A percentile compares a stretch with the other conserved stretches of the same genome.
phyloP scores from a whole-genome alignment of 1,140 invertebrate species.

The Cryptotermes secundus region DNA sequence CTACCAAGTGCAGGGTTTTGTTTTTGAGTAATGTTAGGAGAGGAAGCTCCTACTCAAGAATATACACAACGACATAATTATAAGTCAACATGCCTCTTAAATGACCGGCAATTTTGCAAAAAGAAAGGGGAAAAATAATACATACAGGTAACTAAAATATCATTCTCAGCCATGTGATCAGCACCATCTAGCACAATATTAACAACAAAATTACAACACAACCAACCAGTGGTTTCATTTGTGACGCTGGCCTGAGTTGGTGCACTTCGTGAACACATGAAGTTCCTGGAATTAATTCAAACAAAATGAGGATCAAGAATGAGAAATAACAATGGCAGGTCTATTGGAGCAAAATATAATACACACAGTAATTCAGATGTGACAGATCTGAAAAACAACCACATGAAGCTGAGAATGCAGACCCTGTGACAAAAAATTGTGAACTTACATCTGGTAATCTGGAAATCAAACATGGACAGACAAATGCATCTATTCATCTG shows the following conservation, averaged over 20 bases:
- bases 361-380: too few relatives aligned
- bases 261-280: constrained; percentile 34
- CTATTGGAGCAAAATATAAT: too few relatives aligned
- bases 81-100: not conserved
- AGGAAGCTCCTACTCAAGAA: not conserved
- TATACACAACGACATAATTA: not conserved
- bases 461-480: too few relatives aligned
- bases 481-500: too few relatives aligned
- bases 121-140: not conserved
- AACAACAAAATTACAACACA: constrained; percentile 27
- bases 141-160: not conserved
- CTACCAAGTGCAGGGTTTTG: not conserved
- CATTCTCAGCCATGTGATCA: not conserved
- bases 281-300: constrained; percentile 36
- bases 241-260: constrained; percentile 22
- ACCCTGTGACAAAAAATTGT: too few relatives aligned
- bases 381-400: too few relatives aligned
- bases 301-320: constrained; percentile 26
- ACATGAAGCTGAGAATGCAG: too few relatives aligned
- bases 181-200: constrained; percentile 28
- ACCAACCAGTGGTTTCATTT: constrained; percentile 21
- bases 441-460: too few relatives aligned
- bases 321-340: too few relatives aligned
- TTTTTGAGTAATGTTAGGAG: not conserved
- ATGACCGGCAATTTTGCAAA: not conserved